Evolutionary conservation across 2,888 invertebrate species (phyloP), one percentile per base, ranked within the genome.

Genomic region (Drosophila cyrtoloma): DNA sequence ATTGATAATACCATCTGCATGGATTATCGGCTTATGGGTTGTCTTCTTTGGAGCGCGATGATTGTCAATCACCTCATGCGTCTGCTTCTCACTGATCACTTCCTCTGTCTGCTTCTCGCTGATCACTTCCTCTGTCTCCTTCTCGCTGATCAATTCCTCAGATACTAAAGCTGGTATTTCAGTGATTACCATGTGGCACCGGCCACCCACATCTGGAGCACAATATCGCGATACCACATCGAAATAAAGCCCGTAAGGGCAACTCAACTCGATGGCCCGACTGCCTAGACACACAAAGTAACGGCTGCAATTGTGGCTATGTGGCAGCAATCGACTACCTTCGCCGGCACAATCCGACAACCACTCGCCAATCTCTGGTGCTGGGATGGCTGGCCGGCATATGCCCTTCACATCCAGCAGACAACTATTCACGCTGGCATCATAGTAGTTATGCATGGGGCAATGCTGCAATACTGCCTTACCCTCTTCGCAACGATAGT

Each of bases 401-500:
- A 33, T 16, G 12, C 70, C 35, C 1, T 26, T 16, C 26, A n/a
- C 16, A n/a, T 69, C 59, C 42, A 42, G 51, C n/a, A 69, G 51
- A 26, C 69, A 69, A 26, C 69, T 69, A 28, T 59, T 69, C 5
- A 69, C 26, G 6, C 35, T 59, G 2, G 26, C 44, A 4, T 84
- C 75, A 55, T 77, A 92, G 51, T 87, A 87, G 2, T 86, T 73
- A 9, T 77, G 80, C 5, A 53, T 56, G 6, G 81, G 77, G 47
- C 92, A 92, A 7, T 59, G 19, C 26, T 52, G 61, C 37, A 79
- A 42, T 19, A 82, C 39, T 9, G 91, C 82, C 14, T n/a, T 42
- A 5, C 69, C 69, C 19, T 35, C 19, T 26, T 33, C 42, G 30
- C 69, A 69, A 3, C 58, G 70, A 59, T 70, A 69, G 26, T 52